These are phyloP conservation scores for Dryococelus australis DNA, from an alignment of 2,888 invertebrate genomes.

Conservation along the genomic window DNA sequence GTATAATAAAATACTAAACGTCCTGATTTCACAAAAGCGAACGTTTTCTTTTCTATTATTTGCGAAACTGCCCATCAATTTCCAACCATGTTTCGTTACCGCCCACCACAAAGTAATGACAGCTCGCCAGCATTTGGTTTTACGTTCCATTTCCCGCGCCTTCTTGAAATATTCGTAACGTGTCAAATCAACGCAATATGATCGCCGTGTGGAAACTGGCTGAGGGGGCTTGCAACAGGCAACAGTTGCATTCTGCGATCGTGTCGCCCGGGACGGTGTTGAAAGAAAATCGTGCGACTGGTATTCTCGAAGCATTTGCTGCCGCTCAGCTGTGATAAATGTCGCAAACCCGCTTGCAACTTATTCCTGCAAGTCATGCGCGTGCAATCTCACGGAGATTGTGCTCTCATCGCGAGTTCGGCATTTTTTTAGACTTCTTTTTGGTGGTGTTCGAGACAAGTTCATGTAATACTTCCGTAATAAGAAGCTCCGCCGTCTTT, in stretches of 20 bases:
- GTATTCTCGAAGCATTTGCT: neutral
- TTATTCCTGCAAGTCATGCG: neutral
- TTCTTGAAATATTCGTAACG: neutral
- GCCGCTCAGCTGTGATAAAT: neutral
- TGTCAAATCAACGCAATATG: neutral
- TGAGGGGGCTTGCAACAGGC: no score
- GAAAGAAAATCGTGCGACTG: neutral
- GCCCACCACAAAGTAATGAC: neutral
- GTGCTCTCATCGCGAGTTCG: neutral
- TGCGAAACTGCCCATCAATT: neutral
- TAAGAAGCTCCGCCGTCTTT: no score
- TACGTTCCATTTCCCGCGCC: neutral
- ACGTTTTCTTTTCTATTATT: neutral
- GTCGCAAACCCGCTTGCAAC: neutral
- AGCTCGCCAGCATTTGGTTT: neutral
- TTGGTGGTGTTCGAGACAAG: no score
- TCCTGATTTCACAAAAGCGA: no score
- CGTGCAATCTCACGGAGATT: constrained; percentile 1
- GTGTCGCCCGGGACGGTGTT: neutral
- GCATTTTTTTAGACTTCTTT: neutral
- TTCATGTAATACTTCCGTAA: no score
- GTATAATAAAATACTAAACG: no score
- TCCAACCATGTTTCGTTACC: neutral
- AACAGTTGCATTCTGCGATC: neutral
- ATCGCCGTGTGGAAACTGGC: neutral